A percentile compares a stretch with the other conserved stretches of the same genome.
These are phyloP conservation scores for Ganaspis sp. DNA, from an alignment of 1,140 invertebrate species.

Conservation along the genomic window DNA sequence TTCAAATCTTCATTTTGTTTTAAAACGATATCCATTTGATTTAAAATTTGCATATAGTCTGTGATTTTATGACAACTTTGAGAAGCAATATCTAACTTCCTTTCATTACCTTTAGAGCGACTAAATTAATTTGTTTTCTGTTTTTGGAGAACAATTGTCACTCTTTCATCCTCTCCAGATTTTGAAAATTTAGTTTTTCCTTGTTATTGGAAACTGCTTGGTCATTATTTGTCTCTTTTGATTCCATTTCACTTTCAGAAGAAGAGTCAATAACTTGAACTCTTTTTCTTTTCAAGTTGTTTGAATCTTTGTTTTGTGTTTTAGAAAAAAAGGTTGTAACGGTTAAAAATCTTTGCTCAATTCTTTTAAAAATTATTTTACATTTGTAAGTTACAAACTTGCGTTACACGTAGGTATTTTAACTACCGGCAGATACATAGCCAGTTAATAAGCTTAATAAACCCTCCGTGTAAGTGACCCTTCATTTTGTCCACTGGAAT, in stretches of 20 bases:
- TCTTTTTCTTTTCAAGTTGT: neutral
- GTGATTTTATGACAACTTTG: no score
- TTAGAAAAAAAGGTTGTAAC: no score
- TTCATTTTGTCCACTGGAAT: conserved; percentile 52
- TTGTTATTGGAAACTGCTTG: no score
- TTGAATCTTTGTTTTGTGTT: no score
- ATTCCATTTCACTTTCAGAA: no score
- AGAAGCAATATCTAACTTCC: no score
- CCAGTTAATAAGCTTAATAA: conserved; percentile 69
- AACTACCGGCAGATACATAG: conserved; percentile 38
- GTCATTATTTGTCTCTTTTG: no score
- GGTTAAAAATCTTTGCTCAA: no score
- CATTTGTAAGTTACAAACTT: neutral
- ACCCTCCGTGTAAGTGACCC: conserved; percentile 56
- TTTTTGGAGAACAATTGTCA: neutral
- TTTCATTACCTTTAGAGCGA: no score
- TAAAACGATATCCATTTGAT: neutral
- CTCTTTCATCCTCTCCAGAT: neutral
- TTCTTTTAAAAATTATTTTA: neutral
- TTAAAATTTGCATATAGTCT: neutral
- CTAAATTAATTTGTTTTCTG: no score
- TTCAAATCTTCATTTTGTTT: neutral
- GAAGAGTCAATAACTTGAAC: no score
- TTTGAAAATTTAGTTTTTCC: neutral
- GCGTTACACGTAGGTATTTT: neutral